Evolutionary conservation across 1,140 invertebrate species (phyloP), one percentile per base, ranked within the genome.

Genomic region (Dolichoris vasculosae): DNA sequence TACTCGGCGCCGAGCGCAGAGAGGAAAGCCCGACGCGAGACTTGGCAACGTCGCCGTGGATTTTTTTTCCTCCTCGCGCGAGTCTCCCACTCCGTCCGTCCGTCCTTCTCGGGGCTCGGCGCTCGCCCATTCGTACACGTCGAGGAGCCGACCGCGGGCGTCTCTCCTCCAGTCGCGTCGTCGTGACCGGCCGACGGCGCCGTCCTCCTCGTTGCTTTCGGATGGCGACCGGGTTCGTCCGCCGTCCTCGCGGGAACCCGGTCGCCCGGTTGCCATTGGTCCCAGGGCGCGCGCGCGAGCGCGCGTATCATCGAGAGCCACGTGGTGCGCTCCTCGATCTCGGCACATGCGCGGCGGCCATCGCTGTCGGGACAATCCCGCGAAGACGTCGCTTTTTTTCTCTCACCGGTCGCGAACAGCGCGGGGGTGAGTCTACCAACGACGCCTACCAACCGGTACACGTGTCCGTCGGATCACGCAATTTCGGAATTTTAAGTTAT

Each of bases 321-420:
- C 88, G 87, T 83, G 78, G 85, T 73, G 82, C 86, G 73, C 59
- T 75, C 86, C 86, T 67, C 77, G 46, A n/a, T n/a, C 55, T 55
- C n/a, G 4, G 86, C 85, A 86, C 88, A 87, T 87, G 88, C 87
- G 88, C 84, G 84, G 82, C 84, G 84, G 82, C 59, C 48, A 82
- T 77, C 43, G 83, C 86, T 85, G 46, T 76, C 23, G 20, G 81
- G 40, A 43, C 85, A 84, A 85, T 85, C 77, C 55, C 63, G 69
- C 73, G 71, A 43, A 38, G 82, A 46, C 59, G 40, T 51, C 81
- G 76, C 82, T 40, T 43, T 30, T 35, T 48, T 2, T 0, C 11
- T 20, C 3, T 26, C n/a, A n/a, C 23, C 20, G 43, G 43, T 6
- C 43, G 43, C 43, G 55, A 13, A 26, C 20, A 51, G 23, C 20